Evolutionary conservation across 2,888 invertebrate genomes (phyloP), one percentile per base, ranked within the genome.

Genomic region (Scaptomyza parva): DNA sequence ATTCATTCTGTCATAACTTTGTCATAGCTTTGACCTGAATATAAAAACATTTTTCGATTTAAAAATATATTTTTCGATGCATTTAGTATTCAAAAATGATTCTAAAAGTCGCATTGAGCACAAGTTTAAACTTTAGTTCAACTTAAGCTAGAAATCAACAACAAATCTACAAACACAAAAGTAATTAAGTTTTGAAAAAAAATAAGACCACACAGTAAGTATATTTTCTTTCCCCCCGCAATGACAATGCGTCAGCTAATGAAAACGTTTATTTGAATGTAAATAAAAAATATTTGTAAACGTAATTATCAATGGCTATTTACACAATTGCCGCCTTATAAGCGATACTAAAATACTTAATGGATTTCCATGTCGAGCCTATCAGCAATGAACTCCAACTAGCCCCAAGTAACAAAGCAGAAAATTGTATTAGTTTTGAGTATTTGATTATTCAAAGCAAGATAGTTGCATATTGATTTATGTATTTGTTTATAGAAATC

Each of bases 301-400:
- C 64, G 48, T 57, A 86, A 79, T 83, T 70, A 78, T 80, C 69
- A 78, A 81, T 76, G 69, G 73, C 44, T 65, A 47, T 78, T 78
- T 78, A 75, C 67, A 82, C 82, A 78, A 75, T 68, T 78, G 78
- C 47, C 44, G 64, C 60, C 63, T 59, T 78, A 61, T 45, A 55
- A 41, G 44, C 40, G 22, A n/a, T 45, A 61, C 75, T 62, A 6
- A 37, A 37, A 17, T 17, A 37, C 37, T 37, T 37, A 9, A 4
- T 17, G 17, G 37, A 37, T 17, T 17, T 2, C 17, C 37, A 37
- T 17, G 3, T 17, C 37, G 8, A 3, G 37, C 37, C 37, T 37
- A 37, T 37, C 37, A 58, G 50, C 63, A 53, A 53, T 86, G 76
- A 76, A 82, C 80, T 47, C 50, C 37, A 61, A 59, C 60, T 64